phyloP scores from a whole-genome alignment of 2,888 invertebrate genomes.

The Gerris lacustris region DNA sequence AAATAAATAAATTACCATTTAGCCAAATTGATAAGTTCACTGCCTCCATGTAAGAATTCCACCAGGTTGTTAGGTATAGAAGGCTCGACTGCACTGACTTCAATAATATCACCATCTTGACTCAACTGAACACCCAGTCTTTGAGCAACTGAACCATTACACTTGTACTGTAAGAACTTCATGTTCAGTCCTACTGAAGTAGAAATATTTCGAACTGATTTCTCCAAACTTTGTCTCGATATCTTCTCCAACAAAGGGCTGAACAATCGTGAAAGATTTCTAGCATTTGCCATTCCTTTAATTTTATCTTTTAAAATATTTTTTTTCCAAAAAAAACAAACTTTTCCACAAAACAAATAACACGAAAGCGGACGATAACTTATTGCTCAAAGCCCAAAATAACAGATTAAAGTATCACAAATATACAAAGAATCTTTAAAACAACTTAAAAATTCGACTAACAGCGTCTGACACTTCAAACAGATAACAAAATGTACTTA shows the following conservation, averaged over 20 bases:
- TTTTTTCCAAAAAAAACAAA: too few species aligned
- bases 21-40: constrained; percentile 41
- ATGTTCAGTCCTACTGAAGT: constrained; percentile 37
- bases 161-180: constrained; percentile 60
- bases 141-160: constrained; percentile 45
- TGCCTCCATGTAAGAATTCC: constrained; percentile 43
- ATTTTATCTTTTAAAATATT: too few species aligned
- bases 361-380: too few species aligned
- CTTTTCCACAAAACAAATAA: too few species aligned
- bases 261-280: background rate
- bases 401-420: too few species aligned
- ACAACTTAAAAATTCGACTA: too few species aligned
- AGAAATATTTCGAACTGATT: background rate
- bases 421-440: too few species aligned
- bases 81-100: constrained; percentile 46
- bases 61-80: constrained; percentile 45
- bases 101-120: constrained; percentile 54
- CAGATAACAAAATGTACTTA: too few species aligned
- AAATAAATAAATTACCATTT: constrained; percentile 39
- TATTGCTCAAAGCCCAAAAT: too few species aligned
- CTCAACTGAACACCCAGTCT: constrained; percentile 56
- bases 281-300: background rate
- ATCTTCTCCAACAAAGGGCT: background rate
- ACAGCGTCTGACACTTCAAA: too few species aligned
- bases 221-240: background rate